Percentiles rank a stretch among this genome's conserved stretches.
phyloP scores from a whole-genome alignment of 23 tunicate genomes.

The Trididemnum clinides region DNA sequence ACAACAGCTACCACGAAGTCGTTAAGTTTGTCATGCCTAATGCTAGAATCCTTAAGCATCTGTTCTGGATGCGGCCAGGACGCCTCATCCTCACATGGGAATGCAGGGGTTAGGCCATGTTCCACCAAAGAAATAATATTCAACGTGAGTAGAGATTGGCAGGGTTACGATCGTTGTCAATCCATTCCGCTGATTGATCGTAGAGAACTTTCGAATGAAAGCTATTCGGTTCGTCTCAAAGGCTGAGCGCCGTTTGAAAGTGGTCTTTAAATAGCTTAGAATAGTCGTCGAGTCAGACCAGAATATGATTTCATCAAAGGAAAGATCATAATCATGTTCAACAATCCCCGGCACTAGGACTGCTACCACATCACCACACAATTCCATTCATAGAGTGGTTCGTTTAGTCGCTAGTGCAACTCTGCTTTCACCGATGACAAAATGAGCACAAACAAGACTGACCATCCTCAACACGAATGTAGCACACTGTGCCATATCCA shows the following conservation, averaged over 20 bases:
- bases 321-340: not conserved
- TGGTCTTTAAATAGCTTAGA: constrained; percentile 9
- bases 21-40: too few species aligned
- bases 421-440: constrained; percentile 25
- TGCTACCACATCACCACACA: constrained; percentile 31
- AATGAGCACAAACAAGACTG: not conserved
- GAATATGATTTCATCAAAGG: not conserved
- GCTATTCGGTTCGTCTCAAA: constrained; percentile 49
- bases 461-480: not conserved
- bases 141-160: not conserved
- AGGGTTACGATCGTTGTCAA: not conserved
- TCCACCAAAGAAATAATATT: not conserved
- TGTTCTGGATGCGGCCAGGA: not conserved
- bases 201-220: constrained; percentile 4
- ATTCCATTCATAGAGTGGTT: constrained; percentile 23
- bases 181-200: constrained; percentile 1
- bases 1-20: too few species aligned
- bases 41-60: too few species aligned
- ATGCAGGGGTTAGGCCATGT: not conserved
- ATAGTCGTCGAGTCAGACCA: constrained; percentile 39
- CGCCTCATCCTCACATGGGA: not conserved
- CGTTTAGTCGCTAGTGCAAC: constrained; percentile 6
- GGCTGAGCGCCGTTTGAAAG: constrained; percentile 1
- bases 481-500: constrained; percentile 31
- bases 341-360: not conserved